phyloP scores from a whole-genome alignment of 2,888 invertebrate genomes.

The Flexamia atlantica region DNA sequence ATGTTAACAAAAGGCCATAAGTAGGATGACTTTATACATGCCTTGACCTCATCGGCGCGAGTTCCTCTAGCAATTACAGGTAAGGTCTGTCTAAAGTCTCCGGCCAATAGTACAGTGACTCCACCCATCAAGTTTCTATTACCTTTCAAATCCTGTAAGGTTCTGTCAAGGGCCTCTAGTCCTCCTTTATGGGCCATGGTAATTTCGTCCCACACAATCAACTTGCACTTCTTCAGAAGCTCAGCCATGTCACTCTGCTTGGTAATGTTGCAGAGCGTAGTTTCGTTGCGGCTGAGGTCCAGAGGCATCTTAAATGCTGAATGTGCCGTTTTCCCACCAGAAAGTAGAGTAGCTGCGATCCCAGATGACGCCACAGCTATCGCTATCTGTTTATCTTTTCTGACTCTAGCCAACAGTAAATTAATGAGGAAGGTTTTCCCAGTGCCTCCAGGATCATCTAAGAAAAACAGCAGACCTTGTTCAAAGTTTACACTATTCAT shows the following conservation, averaged over 20 bases:
- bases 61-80: constrained; percentile 30
- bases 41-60: constrained; percentile 20
- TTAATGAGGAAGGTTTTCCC: background rate
- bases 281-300: background rate
- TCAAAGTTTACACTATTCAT: background rate
- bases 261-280: constrained; percentile 2
- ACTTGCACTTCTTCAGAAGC: background rate
- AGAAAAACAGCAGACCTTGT: constrained; percentile 16
- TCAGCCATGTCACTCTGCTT: background rate
- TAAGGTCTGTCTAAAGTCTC: constrained; percentile 41
- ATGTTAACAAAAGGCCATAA: background rate
- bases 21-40: background rate
- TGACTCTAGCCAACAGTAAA: background rate
- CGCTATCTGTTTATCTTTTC: background rate
- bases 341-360: too few relatives aligned
- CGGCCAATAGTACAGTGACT: constrained; percentile 25
- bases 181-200: constrained; percentile 32
- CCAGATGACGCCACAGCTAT: too few relatives aligned
- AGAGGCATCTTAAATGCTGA: background rate
- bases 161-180: constrained; percentile 15
- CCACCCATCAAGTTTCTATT: constrained; percentile 9
- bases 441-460: background rate
- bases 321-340: too few relatives aligned
- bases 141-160: constrained; percentile 25
- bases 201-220: background rate